phyloP scores from a whole-genome alignment of 2,797 vertebrate species.

The Acanthiza pusilla region DNA sequence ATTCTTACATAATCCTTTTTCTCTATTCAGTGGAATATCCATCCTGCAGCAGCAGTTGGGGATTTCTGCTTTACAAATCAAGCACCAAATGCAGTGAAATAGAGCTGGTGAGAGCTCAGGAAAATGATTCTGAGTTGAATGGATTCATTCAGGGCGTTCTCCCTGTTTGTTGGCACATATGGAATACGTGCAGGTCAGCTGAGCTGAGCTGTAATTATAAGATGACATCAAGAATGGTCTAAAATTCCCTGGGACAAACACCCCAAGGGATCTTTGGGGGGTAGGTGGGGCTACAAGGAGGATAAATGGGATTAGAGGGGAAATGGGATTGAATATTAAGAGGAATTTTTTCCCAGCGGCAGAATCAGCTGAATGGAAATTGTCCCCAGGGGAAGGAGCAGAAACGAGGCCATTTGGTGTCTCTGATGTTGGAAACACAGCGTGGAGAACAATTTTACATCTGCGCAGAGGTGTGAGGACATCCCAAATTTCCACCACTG shows the following conservation, averaged over 20 bases:
- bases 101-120: neutral
- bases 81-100: neutral
- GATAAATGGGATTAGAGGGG: neutral
- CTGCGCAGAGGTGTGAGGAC: neutral
- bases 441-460: neutral
- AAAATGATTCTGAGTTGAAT: neutral
- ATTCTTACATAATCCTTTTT: neutral
- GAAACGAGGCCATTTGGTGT: neutral
- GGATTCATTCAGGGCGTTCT: neutral
- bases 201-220: neutral
- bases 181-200: neutral
- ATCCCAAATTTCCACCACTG: neutral
- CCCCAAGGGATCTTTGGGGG: neutral
- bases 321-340: neutral
- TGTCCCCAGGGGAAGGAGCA: neutral
- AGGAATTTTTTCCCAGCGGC: neutral
- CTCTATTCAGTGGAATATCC: neutral
- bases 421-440: neutral
- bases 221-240: neutral
- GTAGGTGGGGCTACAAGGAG: neutral
- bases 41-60: neutral
- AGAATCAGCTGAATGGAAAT: neutral
- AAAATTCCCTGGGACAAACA: neutral
- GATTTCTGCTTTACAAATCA: neutral
- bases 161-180: neutral